Evolutionary conservation across 1,140 invertebrate genomes (phyloP).

Genomic region (Drosophila burlai): DNA sequence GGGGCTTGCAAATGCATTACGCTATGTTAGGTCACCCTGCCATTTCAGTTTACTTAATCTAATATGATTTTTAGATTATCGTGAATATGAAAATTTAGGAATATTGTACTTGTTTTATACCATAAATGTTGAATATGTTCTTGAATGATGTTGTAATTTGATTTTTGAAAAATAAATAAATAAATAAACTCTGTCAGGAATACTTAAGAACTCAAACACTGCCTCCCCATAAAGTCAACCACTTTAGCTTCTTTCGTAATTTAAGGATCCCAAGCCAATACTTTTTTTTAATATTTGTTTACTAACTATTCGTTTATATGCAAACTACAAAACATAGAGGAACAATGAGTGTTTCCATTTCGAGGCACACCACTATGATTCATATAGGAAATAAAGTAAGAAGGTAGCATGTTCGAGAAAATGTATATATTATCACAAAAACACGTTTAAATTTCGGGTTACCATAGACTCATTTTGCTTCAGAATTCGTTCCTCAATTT

Average conservation of each 20-base stretch:
- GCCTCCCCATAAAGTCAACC: no score
- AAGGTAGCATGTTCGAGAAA: background rate
- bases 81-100: background rate
- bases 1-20: constrained; percentile 4
- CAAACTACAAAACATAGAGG: no score
- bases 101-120: background rate
- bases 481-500: background rate
- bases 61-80: background rate
- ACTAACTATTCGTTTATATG: no score
- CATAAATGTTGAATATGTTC: background rate
- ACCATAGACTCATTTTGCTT: background rate
- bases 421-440: background rate
- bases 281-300: no score
- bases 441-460: no score
- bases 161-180: no score
- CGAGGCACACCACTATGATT: background rate
- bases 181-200: background rate
- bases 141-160: background rate
- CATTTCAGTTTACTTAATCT: background rate
- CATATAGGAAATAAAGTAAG: background rate
- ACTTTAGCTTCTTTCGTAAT: no score
- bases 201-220: background rate
- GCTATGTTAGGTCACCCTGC: background rate
- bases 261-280: no score
- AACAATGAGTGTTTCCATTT: no score